phyloP scores from a whole-genome alignment of 2,888 invertebrate genomes.

The Rhimphoctona megacephalus region DNA sequence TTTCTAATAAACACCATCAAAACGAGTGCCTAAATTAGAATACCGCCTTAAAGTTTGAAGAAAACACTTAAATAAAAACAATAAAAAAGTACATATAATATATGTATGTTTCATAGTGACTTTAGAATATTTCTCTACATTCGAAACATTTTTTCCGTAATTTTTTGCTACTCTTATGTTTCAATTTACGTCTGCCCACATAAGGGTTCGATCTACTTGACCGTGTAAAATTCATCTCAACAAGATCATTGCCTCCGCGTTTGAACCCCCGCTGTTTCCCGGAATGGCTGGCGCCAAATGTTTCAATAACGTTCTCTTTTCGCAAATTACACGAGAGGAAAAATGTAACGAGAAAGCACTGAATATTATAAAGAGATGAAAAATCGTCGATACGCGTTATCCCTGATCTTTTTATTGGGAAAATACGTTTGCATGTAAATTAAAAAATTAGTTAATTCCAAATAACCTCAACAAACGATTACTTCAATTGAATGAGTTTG shows the following conservation, averaged over 20 bases:
- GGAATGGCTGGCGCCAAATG: neutral
- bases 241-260: neutral
- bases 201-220: slow-evolving; percentile 11
- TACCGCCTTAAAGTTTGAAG: too few species aligned
- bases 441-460: neutral
- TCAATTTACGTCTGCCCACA: neutral
- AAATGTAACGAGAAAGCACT: neutral
- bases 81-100: too few species aligned
- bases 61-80: too few species aligned
- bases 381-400: neutral
- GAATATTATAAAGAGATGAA: neutral
- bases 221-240: neutral
- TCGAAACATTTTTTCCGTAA: neutral
- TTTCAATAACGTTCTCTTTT: neutral
- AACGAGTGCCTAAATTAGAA: too few species aligned
- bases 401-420: neutral
- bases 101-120: too few species aligned
- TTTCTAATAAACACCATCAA: too few species aligned
- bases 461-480: neutral
- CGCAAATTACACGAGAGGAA: neutral
- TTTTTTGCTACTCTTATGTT: neutral
- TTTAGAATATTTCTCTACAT: neutral
- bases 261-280: neutral
- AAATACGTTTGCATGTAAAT: neutral
- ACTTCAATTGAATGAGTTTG: neutral